Conservation (phyloP, 2,113 vertebrate genomes). For the Shinisaurus crocodilurus region DNA sequence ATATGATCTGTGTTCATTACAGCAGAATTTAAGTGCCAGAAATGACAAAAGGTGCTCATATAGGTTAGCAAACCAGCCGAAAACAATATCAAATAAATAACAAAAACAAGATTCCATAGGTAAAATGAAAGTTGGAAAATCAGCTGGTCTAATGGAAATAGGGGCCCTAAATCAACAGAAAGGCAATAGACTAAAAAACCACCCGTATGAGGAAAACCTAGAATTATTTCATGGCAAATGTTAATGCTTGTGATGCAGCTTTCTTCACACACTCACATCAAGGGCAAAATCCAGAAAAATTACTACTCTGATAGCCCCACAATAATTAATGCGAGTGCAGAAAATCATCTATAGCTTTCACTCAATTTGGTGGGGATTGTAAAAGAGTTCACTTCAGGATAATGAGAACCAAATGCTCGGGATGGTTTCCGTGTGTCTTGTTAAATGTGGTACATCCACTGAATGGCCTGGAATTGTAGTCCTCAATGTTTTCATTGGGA, state of each 20-base stretch:
- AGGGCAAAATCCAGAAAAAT: not conserved
- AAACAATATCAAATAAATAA: constrained; percentile 25
- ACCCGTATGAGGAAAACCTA: not conserved
- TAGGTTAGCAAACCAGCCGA: constrained; percentile 28
- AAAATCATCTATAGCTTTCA: not conserved
- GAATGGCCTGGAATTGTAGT: not conserved
- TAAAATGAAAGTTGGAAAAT: constrained; percentile 27
- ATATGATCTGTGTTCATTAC: not conserved
- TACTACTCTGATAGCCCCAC: not conserved
- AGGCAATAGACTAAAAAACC: not conserved
- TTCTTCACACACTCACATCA: rapidly evolving
- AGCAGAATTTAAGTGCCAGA: constrained; percentile 35
- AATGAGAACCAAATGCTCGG: not conserved
- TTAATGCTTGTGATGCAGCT: not conserved
- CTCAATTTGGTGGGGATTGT: not conserved
- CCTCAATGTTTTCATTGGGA: not conserved
- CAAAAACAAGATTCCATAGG: not conserved
- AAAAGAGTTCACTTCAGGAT: not conserved
- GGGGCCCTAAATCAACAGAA: not conserved
- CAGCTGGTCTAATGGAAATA: not conserved
- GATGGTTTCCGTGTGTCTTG: not conserved
- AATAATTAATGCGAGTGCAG: not conserved
- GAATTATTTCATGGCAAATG: not conserved
- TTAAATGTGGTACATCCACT: not conserved
- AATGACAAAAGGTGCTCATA: constrained; percentile 29